These are phyloP conservation scores for Gopherus evgoodei DNA, from an alignment of 2,113 vertebrate genomes.

Conservation along the genomic window DNA sequence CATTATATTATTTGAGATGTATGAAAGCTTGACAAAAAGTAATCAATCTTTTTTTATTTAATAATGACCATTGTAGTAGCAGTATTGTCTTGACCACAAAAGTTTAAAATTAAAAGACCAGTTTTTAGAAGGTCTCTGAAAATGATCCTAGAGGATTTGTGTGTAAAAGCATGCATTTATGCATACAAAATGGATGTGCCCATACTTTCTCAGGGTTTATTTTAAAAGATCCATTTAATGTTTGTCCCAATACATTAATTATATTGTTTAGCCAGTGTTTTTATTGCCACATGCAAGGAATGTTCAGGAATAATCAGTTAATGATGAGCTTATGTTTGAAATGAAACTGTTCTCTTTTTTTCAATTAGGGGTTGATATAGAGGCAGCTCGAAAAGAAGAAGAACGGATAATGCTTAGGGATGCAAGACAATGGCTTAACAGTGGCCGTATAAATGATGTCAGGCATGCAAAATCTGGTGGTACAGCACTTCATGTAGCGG, in stretches of 20 bases:
- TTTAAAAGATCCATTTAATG: background rate
- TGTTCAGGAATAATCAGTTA: background rate
- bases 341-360: background rate
- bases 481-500: constrained; percentile 96
- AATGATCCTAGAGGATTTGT: background rate
- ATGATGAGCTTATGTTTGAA: background rate
- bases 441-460: constrained; percentile 93
- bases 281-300: background rate
- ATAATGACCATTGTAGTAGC: background rate
- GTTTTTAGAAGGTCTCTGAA: background rate
- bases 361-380: constrained; percentile 92
- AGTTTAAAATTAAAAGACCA: background rate
- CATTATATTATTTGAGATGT: background rate
- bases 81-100: background rate
- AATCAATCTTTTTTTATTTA: background rate
- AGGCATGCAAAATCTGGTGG: constrained; percentile 96
- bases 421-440: constrained; percentile 98
- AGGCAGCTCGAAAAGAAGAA: constrained; percentile 97
- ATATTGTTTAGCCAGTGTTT: background rate
- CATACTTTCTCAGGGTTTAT: background rate
- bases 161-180: background rate
- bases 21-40: background rate
- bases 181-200: too few species aligned
- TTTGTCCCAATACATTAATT: background rate
- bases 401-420: constrained; percentile 96